Percentiles rank a stretch among this genome's conserved stretches.
Evolutionary conservation across 1,140 invertebrate species (phyloP).

Genomic region (Drosophila nikananu): DNA sequence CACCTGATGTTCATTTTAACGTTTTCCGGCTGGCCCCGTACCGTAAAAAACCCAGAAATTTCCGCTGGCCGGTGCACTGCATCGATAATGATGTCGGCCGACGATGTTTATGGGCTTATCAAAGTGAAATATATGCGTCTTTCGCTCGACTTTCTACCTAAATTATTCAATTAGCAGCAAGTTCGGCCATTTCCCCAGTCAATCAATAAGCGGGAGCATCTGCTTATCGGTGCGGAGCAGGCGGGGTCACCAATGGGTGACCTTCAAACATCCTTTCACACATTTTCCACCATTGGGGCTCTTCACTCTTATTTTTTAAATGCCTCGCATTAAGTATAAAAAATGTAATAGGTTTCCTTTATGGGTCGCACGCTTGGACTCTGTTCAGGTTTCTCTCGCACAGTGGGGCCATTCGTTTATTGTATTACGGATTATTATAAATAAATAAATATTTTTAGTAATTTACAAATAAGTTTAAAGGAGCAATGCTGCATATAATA

Average conservation of each 20-base stretch:
- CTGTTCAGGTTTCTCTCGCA: constrained; percentile 14
- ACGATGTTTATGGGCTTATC: constrained; percentile 50
- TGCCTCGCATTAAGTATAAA: constrained; percentile 69
- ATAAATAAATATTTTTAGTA: background rate
- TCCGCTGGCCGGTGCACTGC: constrained; percentile 39
- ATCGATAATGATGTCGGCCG: constrained; percentile 43
- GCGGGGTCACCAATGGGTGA: constrained; percentile 47
- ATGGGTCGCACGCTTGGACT: constrained; percentile 46
- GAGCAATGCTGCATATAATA: no score
- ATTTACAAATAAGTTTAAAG: no score
- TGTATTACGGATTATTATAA: background rate
- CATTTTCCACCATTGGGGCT: constrained; percentile 30
- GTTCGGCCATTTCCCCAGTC: constrained; percentile 34
- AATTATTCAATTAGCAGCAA: constrained; percentile 58
- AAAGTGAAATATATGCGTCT: constrained; percentile 47
- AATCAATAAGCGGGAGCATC: constrained; percentile 49
- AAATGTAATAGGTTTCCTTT: constrained; percentile 73
- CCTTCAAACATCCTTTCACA: constrained; percentile 74
- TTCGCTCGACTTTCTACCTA: constrained; percentile 36
- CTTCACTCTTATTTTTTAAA: constrained; percentile 52
- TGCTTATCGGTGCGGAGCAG: constrained; percentile 52
- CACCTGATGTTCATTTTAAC: constrained; percentile 66
- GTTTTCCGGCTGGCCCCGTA: constrained; percentile 49
- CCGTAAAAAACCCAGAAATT: constrained; percentile 36
- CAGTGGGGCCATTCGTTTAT: background rate